Evolutionary conservation across 2,113 vertebrate species (phyloP), one percentile per base, ranked within the genome.

Genomic region (Cyanoliseus patagonus): DNA sequence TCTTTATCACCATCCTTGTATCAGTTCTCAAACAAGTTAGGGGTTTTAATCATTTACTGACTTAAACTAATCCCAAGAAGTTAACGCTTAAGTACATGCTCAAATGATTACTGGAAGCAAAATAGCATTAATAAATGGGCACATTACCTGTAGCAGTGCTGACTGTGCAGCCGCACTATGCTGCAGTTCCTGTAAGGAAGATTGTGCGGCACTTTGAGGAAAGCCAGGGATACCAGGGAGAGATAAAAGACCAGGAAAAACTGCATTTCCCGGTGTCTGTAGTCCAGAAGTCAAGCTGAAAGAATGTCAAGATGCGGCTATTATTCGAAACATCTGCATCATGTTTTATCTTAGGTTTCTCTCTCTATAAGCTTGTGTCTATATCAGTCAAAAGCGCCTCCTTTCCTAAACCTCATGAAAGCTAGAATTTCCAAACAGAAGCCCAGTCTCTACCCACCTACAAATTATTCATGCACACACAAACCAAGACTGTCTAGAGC

Each of bases 141-240:
- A 35, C 0, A 9, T 85, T 98, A 99, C 99, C 99, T 99, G 99
- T 72, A 99, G 96, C 52, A 99, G 92, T 11, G 99, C 99, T 23
- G 99, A 99, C 94, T 99, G 99, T 51, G 99, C 98, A 10, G 98
- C 98, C 20, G 98, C 98, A 72, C 94, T 98, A 67, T 99, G 99
- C 97, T 99, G 99, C 85, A 99, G 91, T 53, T 99, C 99, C 52
- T 99, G 97, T 9, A 99, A 97, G 37, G 98, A 97, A 49, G 98
- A 98, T 5, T 99, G 98, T 47, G 99, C 95, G 8, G 98, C 98
- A 59, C 97, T 98, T 69, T 99, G 98, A 62, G 99, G 98, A 98
- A 99, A 99, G 67, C 98, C 98, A 17, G 99, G 98, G 84, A 99
- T 98, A 17, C 98, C 99, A 33, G 99, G 98, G 93, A 99, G 99